Base-by-base conservation (phyloP, 2,113 vertebrate genomes). In the Alexandromys fortis region DNA sequence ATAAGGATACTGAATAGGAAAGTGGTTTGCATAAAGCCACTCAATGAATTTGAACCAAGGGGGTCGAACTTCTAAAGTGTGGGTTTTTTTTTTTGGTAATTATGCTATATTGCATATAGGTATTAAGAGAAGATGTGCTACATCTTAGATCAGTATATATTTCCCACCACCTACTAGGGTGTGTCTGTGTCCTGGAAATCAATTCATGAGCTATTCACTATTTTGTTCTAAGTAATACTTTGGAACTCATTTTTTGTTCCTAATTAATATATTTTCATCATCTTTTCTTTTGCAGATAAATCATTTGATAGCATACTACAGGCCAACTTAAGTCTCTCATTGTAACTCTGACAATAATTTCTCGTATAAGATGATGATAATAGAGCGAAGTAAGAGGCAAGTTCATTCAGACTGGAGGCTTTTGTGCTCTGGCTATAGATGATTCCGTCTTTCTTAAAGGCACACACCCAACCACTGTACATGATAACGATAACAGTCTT, bases 241-340 rank as follows among this genome's bases (percentile, higher is more conserved):
- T 92, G 81, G 52, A 97, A 92, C 68, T 72, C 28, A 68, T 83
- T 38, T 86, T 94, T 83, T 90, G 47, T 91, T 92, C 38, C 24
- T 96, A 91, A 96, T 95, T 94, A 94, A 94, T 73, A 94, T 7
- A 96, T 94, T 95, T 92, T 88, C n/a, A n/a, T n/a, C 55, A 95
- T 67, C 14, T 93, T 88, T 95, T n/a, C n/a, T 94, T 95, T 45
- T 94, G 72, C 26, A 90, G 52, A 67, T 89, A 96, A 47, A 88
- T 96, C 61, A 95, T 90, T 81, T 88, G 24, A 94, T 94, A 93
- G 19, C 8, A 42, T 90, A 78, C 33, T 58, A 73, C 30, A 86
- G 12, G 47, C 4, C 81, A 42, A 45, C n/a, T 72, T 61, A 88
- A 77, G 73, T 96, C 38, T 94, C 47, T 83, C 30, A 7, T 19